Conservation (phyloP, 2,113 vertebrate species). For the Limanda limanda region DNA sequence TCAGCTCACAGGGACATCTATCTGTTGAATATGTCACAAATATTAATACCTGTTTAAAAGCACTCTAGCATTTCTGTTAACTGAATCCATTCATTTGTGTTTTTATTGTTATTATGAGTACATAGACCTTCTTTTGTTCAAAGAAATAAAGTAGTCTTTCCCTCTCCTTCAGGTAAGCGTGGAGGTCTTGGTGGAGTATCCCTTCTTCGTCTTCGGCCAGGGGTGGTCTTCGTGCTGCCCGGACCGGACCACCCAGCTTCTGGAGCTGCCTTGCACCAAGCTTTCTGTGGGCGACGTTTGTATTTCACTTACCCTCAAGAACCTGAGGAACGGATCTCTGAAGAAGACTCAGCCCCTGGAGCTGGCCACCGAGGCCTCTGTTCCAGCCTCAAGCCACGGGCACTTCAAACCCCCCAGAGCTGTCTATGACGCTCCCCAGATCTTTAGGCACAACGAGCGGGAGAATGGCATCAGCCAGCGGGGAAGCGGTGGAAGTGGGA, state of each 20-base stretch:
- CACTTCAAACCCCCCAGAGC: slow-evolving; percentile 89
- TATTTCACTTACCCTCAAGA: slow-evolving; percentile 98
- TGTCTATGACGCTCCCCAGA: slow-evolving; percentile 74
- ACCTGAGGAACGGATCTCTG: slow-evolving; percentile 95
- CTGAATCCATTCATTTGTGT: too few relatives aligned
- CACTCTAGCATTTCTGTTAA: too few relatives aligned
- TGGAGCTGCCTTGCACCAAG: slow-evolving; percentile 97
- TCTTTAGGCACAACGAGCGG: slow-evolving; percentile 86
- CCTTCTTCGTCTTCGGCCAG: slow-evolving; percentile 99
- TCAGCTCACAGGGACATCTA: too few relatives aligned
- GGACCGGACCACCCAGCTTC: slow-evolving; percentile 94
- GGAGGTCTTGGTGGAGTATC: slow-evolving; percentile 97
- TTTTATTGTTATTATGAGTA: too few relatives aligned
- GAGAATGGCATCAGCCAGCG: slow-evolving; percentile 91
- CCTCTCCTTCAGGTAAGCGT: slow-evolving; percentile 90
- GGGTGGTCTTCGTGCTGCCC: slow-evolving; percentile 99
- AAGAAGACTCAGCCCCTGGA: slow-evolving; percentile 92
- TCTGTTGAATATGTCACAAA: too few relatives aligned
- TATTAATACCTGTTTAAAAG: too few relatives aligned
- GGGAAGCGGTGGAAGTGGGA: slow-evolving; percentile 48
- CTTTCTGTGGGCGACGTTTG: slow-evolving; percentile 98
- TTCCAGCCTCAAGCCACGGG: slow-evolving; percentile 77
- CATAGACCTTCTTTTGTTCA: too few relatives aligned
- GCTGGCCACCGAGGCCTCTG: slow-evolving; percentile 49
- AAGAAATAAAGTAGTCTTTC: neutral